Evolutionary conservation across 2,888 invertebrate species (phyloP).

Genomic region (Temnothorax ravouxi): DNA sequence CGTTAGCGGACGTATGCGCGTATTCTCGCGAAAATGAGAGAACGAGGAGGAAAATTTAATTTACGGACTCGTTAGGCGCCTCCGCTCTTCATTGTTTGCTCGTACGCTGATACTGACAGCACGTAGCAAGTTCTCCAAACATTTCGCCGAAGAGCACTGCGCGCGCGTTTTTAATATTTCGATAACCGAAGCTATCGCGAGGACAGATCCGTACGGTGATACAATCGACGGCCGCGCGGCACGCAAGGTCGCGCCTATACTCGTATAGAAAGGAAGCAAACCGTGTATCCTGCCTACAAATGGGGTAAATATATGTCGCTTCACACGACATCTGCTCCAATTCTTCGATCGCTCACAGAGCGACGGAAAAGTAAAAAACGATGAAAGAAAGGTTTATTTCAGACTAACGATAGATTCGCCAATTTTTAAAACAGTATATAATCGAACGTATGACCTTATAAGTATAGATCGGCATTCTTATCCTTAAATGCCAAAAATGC

Average conservation of each 20-base stretch:
- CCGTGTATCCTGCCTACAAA: slow-evolving; percentile 37
- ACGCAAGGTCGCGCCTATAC: slow-evolving; percentile 7
- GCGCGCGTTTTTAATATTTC: slow-evolving; percentile 19
- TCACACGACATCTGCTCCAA: slow-evolving; percentile 16
- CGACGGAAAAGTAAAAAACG: neutral
- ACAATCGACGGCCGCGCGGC: slow-evolving; percentile 55
- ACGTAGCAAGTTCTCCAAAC: slow-evolving; percentile 63
- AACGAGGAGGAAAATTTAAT: slow-evolving; percentile 37
- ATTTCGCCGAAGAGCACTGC: slow-evolving; percentile 52
- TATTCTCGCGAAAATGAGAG: slow-evolving; percentile 2
- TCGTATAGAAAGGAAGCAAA: slow-evolving; percentile 31
- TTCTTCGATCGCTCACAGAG: neutral
- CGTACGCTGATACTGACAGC: slow-evolving; percentile 38
- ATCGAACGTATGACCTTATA: neutral
- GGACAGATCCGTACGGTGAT: slow-evolving; percentile 42
- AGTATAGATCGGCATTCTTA: neutral
- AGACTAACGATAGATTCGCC: neutral
- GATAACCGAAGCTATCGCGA: slow-evolving; percentile 56
- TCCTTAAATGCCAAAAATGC: slow-evolving; percentile 3
- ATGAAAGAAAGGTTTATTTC: neutral
- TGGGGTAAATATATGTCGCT: slow-evolving; percentile 52
- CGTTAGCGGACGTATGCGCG: neutral
- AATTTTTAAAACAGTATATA: neutral
- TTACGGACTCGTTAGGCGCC: slow-evolving; percentile 42
- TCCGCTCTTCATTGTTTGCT: slow-evolving; percentile 30